Percentiles rank a stretch among this genome's conserved stretches.
These are phyloP conservation scores for Zoroaster sp. DNA, from an alignment of 53 echinoderm and acorn worm species.

Conservation along the genomic window DNA sequence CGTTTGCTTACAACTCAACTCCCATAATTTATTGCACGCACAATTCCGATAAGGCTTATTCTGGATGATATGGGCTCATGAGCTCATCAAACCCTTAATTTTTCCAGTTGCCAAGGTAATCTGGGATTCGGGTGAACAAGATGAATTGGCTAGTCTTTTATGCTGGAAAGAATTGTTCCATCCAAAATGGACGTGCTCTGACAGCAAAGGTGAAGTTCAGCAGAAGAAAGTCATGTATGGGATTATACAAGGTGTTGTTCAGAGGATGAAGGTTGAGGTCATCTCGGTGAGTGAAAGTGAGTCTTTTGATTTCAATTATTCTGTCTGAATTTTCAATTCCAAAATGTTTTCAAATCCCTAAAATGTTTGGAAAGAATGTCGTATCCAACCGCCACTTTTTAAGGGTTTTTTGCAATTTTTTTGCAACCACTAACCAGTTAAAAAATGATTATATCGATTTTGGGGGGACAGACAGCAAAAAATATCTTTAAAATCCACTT, in stretches of 20 bases:
- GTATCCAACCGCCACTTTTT: too few species aligned
- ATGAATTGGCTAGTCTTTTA: background rate
- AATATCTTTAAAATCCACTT: too few species aligned
- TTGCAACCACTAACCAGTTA: too few species aligned
- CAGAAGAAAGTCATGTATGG: background rate
- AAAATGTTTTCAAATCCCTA: too few species aligned
- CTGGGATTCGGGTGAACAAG: slow-evolving; percentile 9
- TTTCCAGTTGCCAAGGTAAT: slow-evolving; percentile 43
- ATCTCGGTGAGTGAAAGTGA: background rate
- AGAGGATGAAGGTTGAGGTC: background rate
- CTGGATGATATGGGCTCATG: slow-evolving; percentile 51
- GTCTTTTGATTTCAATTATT: too few species aligned
- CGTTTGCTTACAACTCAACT: too few species aligned
- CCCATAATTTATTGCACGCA: background rate
- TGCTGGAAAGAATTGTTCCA: background rate
- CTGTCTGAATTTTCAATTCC: too few species aligned
- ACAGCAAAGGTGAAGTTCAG: background rate
- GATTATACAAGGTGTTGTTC: slow-evolving; percentile 1
- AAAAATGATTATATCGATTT: too few species aligned
- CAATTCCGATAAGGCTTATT: background rate
- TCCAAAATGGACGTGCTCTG: background rate
- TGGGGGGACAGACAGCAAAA: too few species aligned
- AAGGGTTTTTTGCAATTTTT: too few species aligned
- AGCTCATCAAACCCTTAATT: slow-evolving; percentile 11
- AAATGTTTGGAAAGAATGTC: too few species aligned